phyloP scores from a whole-genome alignment of 1,140 invertebrate genomes.

The Drosophila subobscura region DNA sequence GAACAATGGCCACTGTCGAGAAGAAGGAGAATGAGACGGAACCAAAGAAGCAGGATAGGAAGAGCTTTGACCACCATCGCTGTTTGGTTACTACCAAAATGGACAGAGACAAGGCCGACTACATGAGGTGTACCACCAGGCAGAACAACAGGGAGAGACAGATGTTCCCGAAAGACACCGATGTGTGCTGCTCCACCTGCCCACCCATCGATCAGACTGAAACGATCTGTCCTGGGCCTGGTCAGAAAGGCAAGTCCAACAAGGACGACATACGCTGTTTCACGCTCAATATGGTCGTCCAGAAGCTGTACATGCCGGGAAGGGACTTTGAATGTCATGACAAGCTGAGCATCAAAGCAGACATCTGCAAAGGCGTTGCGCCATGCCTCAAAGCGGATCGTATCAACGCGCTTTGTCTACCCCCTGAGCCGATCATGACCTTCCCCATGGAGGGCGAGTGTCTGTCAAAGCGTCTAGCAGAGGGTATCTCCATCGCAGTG shows the following conservation, averaged over 20 bases:
- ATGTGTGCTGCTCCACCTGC: slow-evolving; percentile 50
- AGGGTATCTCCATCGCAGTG: slow-evolving; percentile 47
- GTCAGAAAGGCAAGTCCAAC: slow-evolving; percentile 42
- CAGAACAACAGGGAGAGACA: slow-evolving; percentile 6
- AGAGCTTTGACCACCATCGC: slow-evolving; percentile 29
- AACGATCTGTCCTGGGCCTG: slow-evolving; percentile 21
- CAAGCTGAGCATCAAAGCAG: slow-evolving; percentile 15
- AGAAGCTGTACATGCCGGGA: slow-evolving; percentile 59
- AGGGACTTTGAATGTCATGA: slow-evolving; percentile 42
- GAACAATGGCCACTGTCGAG: neutral
- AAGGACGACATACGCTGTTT: slow-evolving; percentile 28
- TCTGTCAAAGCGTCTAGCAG: slow-evolving; percentile 36
- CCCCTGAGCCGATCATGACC: slow-evolving; percentile 5
- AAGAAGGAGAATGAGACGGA: slow-evolving; percentile 2
- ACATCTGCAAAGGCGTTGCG: slow-evolving; percentile 50
- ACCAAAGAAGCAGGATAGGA: slow-evolving; percentile 4
- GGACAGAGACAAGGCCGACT: slow-evolving; percentile 31
- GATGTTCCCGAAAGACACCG: slow-evolving; percentile 24
- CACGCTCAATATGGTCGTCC: slow-evolving; percentile 46
- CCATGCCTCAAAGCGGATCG: slow-evolving; percentile 22
- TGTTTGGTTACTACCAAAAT: slow-evolving; percentile 38
- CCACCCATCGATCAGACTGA: slow-evolving; percentile 1
- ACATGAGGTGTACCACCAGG: slow-evolving; percentile 49
- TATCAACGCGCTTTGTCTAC: slow-evolving; percentile 60
- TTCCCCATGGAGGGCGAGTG: slow-evolving; percentile 54